phyloP scores from a whole-genome alignment of 2,113 vertebrate genomes.

The Agapornis roseicollis region DNA sequence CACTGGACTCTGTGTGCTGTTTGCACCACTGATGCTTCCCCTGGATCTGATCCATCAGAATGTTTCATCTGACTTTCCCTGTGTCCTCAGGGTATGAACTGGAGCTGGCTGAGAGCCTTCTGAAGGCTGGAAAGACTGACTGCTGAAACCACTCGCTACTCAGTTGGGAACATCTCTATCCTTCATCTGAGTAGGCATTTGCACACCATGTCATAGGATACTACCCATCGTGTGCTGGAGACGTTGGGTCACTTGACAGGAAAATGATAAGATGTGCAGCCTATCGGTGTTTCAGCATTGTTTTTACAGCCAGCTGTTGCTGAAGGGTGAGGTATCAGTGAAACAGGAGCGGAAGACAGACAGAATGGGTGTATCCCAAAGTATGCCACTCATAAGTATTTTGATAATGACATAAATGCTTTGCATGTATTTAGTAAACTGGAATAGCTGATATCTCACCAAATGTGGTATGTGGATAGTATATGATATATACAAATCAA shows the following conservation, averaged over 20 bases:
- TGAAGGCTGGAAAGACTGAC: not conserved
- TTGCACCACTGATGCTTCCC: not conserved
- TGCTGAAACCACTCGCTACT: not conserved
- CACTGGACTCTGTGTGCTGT: not conserved
- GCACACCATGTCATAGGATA: not conserved
- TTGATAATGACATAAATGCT: not conserved
- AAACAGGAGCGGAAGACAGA: not conserved
- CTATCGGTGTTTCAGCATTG: not conserved
- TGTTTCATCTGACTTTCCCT: not conserved
- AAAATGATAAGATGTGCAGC: too few relatives aligned
- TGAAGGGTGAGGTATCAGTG: not conserved
- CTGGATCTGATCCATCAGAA: not conserved
- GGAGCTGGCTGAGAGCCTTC: not conserved
- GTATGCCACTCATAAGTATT: accelerated
- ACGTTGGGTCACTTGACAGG: accelerated
- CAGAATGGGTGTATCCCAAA: accelerated
- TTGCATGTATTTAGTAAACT: not conserved
- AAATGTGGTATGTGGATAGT: not conserved
- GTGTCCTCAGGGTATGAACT: not conserved
- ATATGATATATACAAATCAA: not conserved
- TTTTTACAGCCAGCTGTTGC: not conserved
- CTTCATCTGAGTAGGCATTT: not conserved
- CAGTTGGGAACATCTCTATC: not conserved
- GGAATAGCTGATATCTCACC: not conserved
- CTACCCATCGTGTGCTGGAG: not conserved